Evolutionary conservation across 1,140 invertebrate species (phyloP), one percentile per base, ranked within the genome.

Genomic region (Drosophila cardini): DNA sequence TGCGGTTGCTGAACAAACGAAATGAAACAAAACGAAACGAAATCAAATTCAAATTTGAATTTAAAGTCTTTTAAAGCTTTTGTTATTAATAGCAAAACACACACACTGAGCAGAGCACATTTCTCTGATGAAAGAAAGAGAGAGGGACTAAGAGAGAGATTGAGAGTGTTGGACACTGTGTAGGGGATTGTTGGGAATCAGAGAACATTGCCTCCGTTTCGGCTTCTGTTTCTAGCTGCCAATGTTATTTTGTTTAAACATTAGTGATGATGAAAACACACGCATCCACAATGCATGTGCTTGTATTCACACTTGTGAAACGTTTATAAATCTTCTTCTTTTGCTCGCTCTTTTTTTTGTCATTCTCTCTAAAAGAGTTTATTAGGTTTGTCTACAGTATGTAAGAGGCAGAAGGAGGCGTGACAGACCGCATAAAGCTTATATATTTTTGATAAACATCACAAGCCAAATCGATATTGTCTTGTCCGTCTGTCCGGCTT

Each of bases 171-270:
- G 2, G 9, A 34, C 9, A 10, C 1, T 34, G 32, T 26, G 16
- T 4, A 36, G 13, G 10, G 34, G 46, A 9, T 21, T 21, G 21
- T 1, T 21, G 60, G 52, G 8, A 26, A 40, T 36, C 16, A 38
- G 57, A 11, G 38, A 15, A 32, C 46, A 40, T 61, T 63, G 67
- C 50, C 58, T 53, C 32, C 32, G 42, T 62, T 48, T 48, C 16
- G 56, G 45, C 52, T 63, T 30, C 61, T 60, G 45, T 61, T 62
- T 55, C 50, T 60, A 65, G 53, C 60, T 72, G 83, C 69, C 83
- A 80, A 79, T 89, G 83, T 87, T 87, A 78, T 86, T 86, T 86
- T 86, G 79, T 87, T 87, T 87, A 87, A 87, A 87, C 84, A 79
- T 87, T 87, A 74, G 80, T 80, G 84, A 87, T 83, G 83, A 89